Evolutionary conservation across 2,113 vertebrate species (phyloP), one percentile per base, ranked within the genome.

Genomic region (Amblyornis subalaris): DNA sequence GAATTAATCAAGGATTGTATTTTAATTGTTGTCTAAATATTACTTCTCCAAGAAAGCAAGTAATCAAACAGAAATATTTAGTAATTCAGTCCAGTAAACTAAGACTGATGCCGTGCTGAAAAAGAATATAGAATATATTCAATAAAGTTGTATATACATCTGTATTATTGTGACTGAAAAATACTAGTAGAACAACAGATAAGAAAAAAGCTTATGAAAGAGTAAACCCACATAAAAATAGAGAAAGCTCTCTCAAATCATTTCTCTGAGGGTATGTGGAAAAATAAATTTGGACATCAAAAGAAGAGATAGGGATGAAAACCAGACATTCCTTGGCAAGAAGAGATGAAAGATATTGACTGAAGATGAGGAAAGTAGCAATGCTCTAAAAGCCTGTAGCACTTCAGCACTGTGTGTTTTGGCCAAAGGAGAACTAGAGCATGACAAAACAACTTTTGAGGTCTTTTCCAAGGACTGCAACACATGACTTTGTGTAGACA

Each of bases 91-190:
- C 36, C 36, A 38, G 36, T 38, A 77, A 74, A 61, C 51, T 62
- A 74, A 58, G 8, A 58, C 5, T 79, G 19, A 54, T 40, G 7
- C 2, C 1, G 0, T 3, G 5, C 12, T 50, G 35, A 54, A 18
- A 45, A 71, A 71, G 7, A 75, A 35, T 40, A 44, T 18, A 31
- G 15, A 36, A 2, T 7, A 23, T 47, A 75, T 48, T 57, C 70
- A 70, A 77, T 29, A 35, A 73, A 84, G 20, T 29, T 3, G 4
- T 77, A 40, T 22, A 31, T 17, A 45, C 8, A 54, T 25, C 1
- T 35, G 1, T 40, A 28, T 2, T 78, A 14, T 10, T 47, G 4
- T 57, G 54, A 60, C n/a, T 47, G 40, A 58, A 92, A 91, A 79
- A 36, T 57, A 26, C 8, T 44, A 65, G 2, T 35, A 36, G 22